Evolutionary conservation across 1,140 invertebrate species (phyloP).

Genomic region (Pachypsylla venusta): DNA sequence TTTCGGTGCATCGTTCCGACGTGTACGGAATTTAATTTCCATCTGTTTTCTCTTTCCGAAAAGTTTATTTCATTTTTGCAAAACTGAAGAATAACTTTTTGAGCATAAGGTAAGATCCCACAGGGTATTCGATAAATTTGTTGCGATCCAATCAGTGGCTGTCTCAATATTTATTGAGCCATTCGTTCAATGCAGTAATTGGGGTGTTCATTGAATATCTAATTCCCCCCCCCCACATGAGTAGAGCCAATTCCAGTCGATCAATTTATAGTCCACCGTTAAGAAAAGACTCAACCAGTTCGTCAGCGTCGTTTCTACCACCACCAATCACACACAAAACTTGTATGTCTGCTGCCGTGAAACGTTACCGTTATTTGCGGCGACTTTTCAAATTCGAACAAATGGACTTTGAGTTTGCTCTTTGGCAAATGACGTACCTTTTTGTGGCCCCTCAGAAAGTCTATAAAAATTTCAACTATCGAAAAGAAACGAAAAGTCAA

Average conservation of each 20-base stretch:
- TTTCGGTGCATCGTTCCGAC: no score
- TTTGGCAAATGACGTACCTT: conserved; percentile 97
- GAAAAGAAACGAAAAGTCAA: conserved; percentile 97
- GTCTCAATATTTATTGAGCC: no score
- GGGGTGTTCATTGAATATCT: no score
- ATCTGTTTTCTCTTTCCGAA: no score
- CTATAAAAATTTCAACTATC: conserved; percentile 93
- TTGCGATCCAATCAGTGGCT: no score
- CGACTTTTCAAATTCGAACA: conserved; percentile 86
- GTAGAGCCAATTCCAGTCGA: conserved; percentile 1
- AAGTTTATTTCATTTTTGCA: no score
- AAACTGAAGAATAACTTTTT: no score
- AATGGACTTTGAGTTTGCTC: conserved; percentile 99
- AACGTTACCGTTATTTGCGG: conserved; percentile 82
- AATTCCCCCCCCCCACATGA: not conserved
- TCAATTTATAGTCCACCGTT: not conserved
- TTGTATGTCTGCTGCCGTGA: conserved; percentile 72
- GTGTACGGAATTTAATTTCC: no score
- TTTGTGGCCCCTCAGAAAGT: conserved; percentile 94
- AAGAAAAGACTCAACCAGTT: not conserved
- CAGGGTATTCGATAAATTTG: no score
- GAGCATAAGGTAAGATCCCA: no score
- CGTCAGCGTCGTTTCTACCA: not conserved
- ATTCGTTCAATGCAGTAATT: no score
- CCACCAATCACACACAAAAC: conserved; percentile 29